These are phyloP conservation scores for Drosophila pachea DNA, from an alignment of 1,140 invertebrate species.

Conservation along the genomic window DNA sequence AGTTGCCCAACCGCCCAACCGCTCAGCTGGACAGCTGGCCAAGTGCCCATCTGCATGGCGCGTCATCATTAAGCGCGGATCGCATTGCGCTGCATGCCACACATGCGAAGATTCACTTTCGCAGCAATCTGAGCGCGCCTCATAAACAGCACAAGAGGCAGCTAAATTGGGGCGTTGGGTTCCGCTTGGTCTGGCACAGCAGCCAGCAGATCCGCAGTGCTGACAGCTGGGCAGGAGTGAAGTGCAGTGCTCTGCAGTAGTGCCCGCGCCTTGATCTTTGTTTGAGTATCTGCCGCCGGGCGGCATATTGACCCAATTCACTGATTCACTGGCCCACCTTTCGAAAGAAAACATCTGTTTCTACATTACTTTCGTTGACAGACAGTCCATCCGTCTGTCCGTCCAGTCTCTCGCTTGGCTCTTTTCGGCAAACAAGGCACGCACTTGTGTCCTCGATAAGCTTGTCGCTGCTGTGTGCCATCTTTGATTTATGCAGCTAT, in stretches of 20 bases:
- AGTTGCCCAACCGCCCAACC: no score
- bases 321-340: constrained; percentile 55
- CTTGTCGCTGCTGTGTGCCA: constrained; percentile 30
- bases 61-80: constrained; percentile 71
- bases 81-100: constrained; percentile 56
- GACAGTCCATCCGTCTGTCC: not conserved
- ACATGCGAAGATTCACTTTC: constrained; percentile 68
- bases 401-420: constrained; percentile 30
- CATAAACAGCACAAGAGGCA: constrained; percentile 38
- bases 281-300: constrained; percentile 46
- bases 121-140: constrained; percentile 45
- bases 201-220: constrained; percentile 18
- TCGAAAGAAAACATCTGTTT: constrained; percentile 58
- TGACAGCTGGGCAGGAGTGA: constrained; percentile 39
- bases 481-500: constrained; percentile 64
- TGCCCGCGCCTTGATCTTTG: constrained; percentile 23
- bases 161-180: constrained; percentile 65
- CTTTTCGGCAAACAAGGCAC: constrained; percentile 62
- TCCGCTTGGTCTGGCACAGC: constrained; percentile 49
- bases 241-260: constrained; percentile 44
- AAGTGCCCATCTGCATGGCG: constrained; percentile 48
- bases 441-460: constrained; percentile 75
- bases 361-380: constrained; percentile 74
- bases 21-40: no score
- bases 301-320: constrained; percentile 70